Evolutionary conservation across 2,888 invertebrate genomes (phyloP), one percentile per base, ranked within the genome.

Genomic region (Balanococcus diminutus): DNA sequence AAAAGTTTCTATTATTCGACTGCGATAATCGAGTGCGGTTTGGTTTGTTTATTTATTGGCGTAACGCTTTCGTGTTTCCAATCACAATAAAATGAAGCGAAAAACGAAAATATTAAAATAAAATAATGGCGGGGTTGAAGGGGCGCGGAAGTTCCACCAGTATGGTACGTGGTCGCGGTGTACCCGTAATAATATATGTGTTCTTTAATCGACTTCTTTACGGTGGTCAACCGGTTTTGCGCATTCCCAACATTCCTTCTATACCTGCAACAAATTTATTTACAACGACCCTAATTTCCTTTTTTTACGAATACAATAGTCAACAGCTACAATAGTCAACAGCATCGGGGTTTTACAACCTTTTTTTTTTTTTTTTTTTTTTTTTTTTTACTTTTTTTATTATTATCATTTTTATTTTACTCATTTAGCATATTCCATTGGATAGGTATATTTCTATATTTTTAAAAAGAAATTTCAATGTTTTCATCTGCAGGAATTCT

Each of bases 181-280:
- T 11, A 5, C 42, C 22, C 56, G 9, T 56, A 56, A 22, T 56
- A 56, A 56, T 22, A 2, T 56, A 56, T 5, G 67, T 16, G 9
- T 28, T 28, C 67, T 67, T 67, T 28, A 67, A 36, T 79, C 31
- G 75, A 79, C 75, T 79, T 36, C 75, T 79, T 36, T n/a, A 79
- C 75, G 31, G 75, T 72, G 72, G 84, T 79, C 75, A 85, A 85
- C 85, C 85, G 85, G 85, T 85, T 85, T 85, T 39, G 85, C 85
- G 75, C 85, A 85, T 85, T 85, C 85, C 85, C 28, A 19, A 31
- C 85, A 85, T 85, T 79, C 85, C 75, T 11, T n/a, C 9, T 79
- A n/a, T 36, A 79, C 75, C 75, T 36, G 32, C 19, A 79, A 79
- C 75, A 36, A 79, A 79, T 79, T 79, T 79, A 79, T 79, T 36